Base-by-base conservation (phyloP, 2,797 vertebrate genomes). In the Potorous gilbertii region DNA sequence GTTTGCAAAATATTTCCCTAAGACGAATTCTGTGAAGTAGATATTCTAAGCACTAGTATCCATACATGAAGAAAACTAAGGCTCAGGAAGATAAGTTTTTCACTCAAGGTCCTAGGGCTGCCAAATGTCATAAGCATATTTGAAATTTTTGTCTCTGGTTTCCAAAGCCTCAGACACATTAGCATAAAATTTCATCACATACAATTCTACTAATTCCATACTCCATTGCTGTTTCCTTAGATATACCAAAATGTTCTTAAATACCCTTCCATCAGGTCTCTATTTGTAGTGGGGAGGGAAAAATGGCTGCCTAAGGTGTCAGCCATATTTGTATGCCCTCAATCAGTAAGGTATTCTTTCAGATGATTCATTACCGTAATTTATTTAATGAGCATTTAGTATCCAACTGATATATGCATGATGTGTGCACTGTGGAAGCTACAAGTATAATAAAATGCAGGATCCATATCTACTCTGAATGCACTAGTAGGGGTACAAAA, bases 1-100 rank as follows among this genome's bases (percentile, higher is more conserved):
- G 94, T 96, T 96, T 92, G 55, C 8, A 56, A 54, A 93, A 92
- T 95, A 91, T 74, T 95, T 96, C 92, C 89, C 54, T 46, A 81
- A 87, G 24, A 50, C 1, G 8, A 46, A 27, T 21, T 87, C 10
- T 27, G 50, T 87, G 21, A 87, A 14, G 4, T 46, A 87, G 8
- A 10, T 46, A 87, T 50, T 27, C 8, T 21, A 87, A 87, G 40
- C 9, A 12, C 40, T 87, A 50, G 8, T 50, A 12, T 3, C 74
- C 24, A 87, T 87, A 87, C 2, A 46, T 87, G 40, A 87, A 50
- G 74, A 87, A 87, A 46, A 87, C 21, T 46, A 50, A 87, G 40
- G 9, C 40, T 46, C 40, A 46, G 40, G 21, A 81, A 40, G 40
- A 6, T 46, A 56, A 56, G n/a, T 46, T 46, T 46, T 21, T 8